Percentiles rank a stretch among this genome's conserved stretches.
These are phyloP conservation scores for Mamestra brassicae DNA, from an alignment of 2,888 invertebrate genomes.

Conservation along the genomic window DNA sequence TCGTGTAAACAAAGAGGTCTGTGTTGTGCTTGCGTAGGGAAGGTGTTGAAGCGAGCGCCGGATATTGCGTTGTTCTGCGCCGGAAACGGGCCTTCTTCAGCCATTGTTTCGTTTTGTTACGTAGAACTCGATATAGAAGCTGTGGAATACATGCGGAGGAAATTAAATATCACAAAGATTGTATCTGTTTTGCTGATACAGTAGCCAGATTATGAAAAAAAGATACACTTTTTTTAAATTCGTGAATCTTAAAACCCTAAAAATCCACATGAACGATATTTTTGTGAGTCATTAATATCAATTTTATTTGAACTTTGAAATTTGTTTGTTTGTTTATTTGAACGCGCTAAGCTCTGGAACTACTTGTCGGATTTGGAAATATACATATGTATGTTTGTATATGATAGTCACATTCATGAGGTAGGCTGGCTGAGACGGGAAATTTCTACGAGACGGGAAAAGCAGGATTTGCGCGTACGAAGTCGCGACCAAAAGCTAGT, in stretches of 20 bases:
- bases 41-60: slow-evolving; percentile 65
- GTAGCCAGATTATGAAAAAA: background rate
- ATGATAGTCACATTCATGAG: no score
- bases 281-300: background rate
- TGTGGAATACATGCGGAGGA: background rate
- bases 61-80: slow-evolving; percentile 72
- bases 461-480: no score
- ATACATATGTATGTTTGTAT: no score
- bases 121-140: background rate
- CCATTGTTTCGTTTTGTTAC: slow-evolving; percentile 36
- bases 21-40: slow-evolving; percentile 11
- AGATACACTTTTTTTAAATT: no score
- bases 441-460: no score
- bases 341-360: no score
- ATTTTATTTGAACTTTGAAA: no score
- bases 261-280: background rate
- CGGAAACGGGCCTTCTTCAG: slow-evolving; percentile 62
- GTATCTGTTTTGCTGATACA: background rate
- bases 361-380: no score
- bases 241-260: background rate
- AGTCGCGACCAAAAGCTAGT: no score
- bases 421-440: no score
- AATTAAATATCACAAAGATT: background rate
- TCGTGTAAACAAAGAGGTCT: slow-evolving; percentile 45
- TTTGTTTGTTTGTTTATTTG: no score